These are phyloP conservation scores for Oligia latruncula DNA, from an alignment of 2,888 invertebrate species.

Conservation along the genomic window DNA sequence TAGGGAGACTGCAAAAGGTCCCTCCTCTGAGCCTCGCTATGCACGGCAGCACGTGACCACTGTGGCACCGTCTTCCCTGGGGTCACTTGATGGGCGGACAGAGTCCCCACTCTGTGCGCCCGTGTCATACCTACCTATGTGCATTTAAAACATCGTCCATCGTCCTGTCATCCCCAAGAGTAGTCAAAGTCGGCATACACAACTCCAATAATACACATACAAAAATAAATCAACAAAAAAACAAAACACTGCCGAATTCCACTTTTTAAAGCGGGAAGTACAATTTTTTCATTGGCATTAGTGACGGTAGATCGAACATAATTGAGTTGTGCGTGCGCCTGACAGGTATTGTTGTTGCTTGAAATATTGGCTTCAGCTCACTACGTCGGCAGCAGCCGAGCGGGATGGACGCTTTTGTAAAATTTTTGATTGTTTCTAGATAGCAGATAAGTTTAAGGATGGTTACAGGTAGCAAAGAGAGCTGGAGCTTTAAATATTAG, in stretches of 20 bases:
- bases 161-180: conserved; percentile 13
- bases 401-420: conserved; percentile 36
- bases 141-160: not conserved
- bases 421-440: conserved; percentile 7
- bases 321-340: conserved; percentile 75
- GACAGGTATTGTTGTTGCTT: conserved; percentile 73
- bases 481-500: not conserved
- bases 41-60: too few species aligned
- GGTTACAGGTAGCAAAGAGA: not conserved
- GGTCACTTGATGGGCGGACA: too few species aligned
- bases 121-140: not conserved
- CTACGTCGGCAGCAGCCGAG: conserved; percentile 43
- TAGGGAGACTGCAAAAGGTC: too few species aligned
- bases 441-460: not conserved
- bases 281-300: conserved; percentile 73
- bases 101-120: too few species aligned
- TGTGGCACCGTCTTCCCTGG: too few species aligned
- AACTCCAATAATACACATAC: conserved; percentile 9
- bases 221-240: conserved; percentile 54
- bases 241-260: conserved; percentile 62
- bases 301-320: conserved; percentile 74
- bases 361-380: conserved; percentile 64
- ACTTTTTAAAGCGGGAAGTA: conserved; percentile 59
- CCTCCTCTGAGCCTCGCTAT: too few species aligned
- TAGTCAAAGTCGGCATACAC: conserved; percentile 1